Evolutionary conservation across 2,888 invertebrate genomes (phyloP).

Genomic region (Limnephilus lunatus): DNA sequence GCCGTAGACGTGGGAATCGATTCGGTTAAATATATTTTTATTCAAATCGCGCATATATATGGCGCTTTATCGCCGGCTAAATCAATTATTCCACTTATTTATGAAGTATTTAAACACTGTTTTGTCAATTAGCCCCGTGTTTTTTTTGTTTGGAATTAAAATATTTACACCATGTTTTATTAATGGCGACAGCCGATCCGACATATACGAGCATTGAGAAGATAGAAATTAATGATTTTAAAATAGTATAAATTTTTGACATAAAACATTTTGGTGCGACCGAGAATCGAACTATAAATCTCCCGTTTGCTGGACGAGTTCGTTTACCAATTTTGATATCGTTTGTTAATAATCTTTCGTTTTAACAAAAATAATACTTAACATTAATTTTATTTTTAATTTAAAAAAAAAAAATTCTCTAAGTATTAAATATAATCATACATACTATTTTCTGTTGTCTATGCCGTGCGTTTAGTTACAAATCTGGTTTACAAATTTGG

Average conservation of each 20-base stretch:
- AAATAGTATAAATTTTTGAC: not conserved
- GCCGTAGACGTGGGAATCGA: conserved; percentile 26
- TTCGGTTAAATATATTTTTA: conserved; percentile 1
- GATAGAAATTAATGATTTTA: not conserved
- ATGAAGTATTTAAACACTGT: not conserved
- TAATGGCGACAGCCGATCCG: not conserved
- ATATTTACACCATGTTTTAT: not conserved
- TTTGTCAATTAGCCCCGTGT: not conserved
- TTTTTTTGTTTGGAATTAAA: not conserved
- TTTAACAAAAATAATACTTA: too few species aligned
- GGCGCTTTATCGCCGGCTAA: not conserved
- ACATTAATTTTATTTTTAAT: too few species aligned
- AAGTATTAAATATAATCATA: too few species aligned
- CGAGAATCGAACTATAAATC: too few species aligned
- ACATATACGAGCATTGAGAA: not conserved
- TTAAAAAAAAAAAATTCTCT: too few species aligned
- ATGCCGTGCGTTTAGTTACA: too few species aligned
- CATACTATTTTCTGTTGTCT: too few species aligned
- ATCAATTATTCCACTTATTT: not conserved
- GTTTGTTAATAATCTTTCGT: too few species aligned
- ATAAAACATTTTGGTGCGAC: too few species aligned
- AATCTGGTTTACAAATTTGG: too few species aligned
- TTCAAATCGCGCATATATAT: not conserved
- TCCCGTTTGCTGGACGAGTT: too few species aligned
- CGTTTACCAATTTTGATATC: too few species aligned